Base-by-base conservation (phyloP, 2,888 invertebrate species). In the Cheilosia vernalis region DNA sequence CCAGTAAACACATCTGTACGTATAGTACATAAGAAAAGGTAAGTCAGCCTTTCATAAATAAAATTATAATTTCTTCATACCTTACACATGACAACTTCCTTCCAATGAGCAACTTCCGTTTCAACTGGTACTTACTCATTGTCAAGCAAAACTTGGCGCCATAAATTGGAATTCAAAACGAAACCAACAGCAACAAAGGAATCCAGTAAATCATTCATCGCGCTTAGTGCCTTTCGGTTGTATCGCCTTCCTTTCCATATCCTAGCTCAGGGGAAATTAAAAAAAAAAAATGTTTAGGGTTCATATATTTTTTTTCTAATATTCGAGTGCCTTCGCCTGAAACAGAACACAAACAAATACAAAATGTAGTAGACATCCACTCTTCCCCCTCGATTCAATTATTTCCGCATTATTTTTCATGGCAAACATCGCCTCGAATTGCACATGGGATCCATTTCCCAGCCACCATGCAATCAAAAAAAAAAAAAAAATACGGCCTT, bases 111-210 rank as follows among this genome's bases (percentile, higher is more conserved):
- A 30, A 74, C 83, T 74, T 79, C 83, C 83, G 72, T 69, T 83
- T 61, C 63, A 13, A 42, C 47, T 37, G 78, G 21, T 17, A 67
- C 30, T 78, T 78, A 79, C 19, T 78, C 78, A 63, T 58, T 33
- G 49, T 49, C 40, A 78, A 74, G 69, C 74, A 64, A 24, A 24
- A 55, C 56, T 74, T 80, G 84, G 74, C 84, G 80, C 80, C 84
- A 70, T 17, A 77, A 70, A 66, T 70, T 70, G 51, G 27, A 76
- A 69, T 84, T 74, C 80, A 64, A 84, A 84, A 44, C 79, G 64
- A 56, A 61, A 69, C 15, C 13, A 44, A 42, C 4, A 42, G 9
- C n/a, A 42, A 7, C 4, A 37, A 44, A 44, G 5, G n/a, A 17
- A 47, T 33, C 64, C 33, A 56, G 55, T 70, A 53, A 19, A 79